phyloP scores from a whole-genome alignment of 2,797 vertebrate species.

The Lacerta agilis region DNA sequence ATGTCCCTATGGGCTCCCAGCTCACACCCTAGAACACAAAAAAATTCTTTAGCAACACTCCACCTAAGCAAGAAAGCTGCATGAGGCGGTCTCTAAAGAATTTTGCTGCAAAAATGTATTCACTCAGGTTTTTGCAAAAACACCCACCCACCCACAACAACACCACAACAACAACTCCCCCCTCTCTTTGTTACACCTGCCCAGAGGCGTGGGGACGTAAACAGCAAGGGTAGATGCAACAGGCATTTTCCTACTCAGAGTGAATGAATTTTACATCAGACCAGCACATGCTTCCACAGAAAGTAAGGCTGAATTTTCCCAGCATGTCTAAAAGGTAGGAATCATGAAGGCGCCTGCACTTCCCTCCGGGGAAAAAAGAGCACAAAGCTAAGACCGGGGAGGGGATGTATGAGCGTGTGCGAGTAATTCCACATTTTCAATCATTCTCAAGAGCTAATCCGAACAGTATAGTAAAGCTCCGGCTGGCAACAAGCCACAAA shows the following conservation, averaged over 20 bases:
- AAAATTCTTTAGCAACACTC: no score
- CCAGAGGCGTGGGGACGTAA: no score
- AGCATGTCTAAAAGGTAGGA: conserved; percentile 31
- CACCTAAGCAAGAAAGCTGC: no score
- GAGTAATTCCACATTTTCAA: neutral
- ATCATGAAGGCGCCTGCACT: conserved; percentile 56
- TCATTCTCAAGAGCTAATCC: neutral
- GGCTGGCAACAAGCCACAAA: neutral
- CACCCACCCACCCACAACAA: no score
- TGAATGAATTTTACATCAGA: rapidly evolving
- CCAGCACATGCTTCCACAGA: neutral
- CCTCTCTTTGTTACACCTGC: no score
- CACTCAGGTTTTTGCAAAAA: no score
- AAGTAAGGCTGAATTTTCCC: conserved; percentile 23
- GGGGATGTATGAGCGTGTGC: neutral
- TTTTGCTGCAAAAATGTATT: no score
- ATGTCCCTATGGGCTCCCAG: no score
- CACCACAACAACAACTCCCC: no score
- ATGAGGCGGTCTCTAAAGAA: no score
- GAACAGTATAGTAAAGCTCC: neutral
- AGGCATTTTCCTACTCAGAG: neutral
- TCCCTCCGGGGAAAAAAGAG: rapidly evolving
- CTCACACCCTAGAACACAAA: no score
- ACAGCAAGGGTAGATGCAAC: neutral
- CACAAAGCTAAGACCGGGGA: rapidly evolving